Percentiles rank a stretch among this genome's conserved stretches.
Evolutionary conservation across 2,888 invertebrate species (phyloP).

Genomic region (Erebia palarica): DNA sequence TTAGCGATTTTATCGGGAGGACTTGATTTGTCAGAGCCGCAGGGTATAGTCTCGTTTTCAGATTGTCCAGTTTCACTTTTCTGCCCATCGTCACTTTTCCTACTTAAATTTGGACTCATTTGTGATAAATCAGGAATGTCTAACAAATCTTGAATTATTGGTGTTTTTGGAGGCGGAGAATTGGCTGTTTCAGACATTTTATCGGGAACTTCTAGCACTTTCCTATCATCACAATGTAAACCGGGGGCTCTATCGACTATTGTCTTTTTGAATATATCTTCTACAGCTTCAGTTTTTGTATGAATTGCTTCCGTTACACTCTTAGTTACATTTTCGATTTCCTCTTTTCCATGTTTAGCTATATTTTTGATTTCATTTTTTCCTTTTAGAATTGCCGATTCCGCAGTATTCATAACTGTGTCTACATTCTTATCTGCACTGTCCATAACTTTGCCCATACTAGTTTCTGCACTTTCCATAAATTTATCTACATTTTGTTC

Average conservation of each 20-base stretch:
- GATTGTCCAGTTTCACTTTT: constrained; percentile 74
- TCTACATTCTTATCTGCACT: background rate
- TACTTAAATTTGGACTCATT: constrained; percentile 69
- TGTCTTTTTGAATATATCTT: constrained; percentile 66
- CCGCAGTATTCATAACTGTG: constrained; percentile 26
- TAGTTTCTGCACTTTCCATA: background rate
- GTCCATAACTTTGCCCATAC: background rate
- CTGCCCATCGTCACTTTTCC: constrained; percentile 72
- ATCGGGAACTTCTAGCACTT: constrained; percentile 62
- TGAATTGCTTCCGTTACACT: constrained; percentile 51
- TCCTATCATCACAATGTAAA: constrained; percentile 59
- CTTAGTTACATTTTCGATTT: constrained; percentile 50
- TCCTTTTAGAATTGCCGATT: constrained; percentile 38
- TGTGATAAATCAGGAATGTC: constrained; percentile 70
- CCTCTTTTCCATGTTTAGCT: constrained; percentile 42
- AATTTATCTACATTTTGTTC: background rate
- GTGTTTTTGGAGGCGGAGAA: constrained; percentile 74
- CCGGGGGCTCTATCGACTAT: constrained; percentile 55
- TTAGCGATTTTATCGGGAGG: constrained; percentile 69
- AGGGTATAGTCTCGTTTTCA: constrained; percentile 77
- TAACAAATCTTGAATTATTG: constrained; percentile 69
- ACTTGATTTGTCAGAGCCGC: constrained; percentile 76
- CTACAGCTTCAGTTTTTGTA: constrained; percentile 62
- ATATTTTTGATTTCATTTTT: constrained; percentile 51
- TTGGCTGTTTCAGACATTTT: constrained; percentile 62